phyloP scores from a whole-genome alignment of 2,888 invertebrate species.

The Thymelicus acteon region DNA sequence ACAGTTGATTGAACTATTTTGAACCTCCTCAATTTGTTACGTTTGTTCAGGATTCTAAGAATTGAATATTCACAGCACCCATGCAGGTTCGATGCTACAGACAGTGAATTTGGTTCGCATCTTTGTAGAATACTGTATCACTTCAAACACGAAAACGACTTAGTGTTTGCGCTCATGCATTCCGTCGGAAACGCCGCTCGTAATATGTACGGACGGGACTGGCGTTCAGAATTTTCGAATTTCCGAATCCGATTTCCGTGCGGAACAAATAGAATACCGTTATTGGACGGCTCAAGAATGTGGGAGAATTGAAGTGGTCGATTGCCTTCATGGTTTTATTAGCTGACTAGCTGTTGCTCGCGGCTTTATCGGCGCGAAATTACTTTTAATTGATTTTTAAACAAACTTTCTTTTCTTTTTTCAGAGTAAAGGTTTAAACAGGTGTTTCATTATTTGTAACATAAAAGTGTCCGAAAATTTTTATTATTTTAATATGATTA shows the following conservation, averaged over 20 bases:
- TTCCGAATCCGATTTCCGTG: slow-evolving; percentile 31
- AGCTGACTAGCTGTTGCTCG: neutral
- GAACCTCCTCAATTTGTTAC: no score
- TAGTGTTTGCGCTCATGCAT: slow-evolving; percentile 23
- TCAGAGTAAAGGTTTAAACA: no score
- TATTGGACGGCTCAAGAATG: slow-evolving; percentile 24
- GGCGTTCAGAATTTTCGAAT: slow-evolving; percentile 21
- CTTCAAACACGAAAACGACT: slow-evolving; percentile 8
- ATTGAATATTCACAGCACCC: neutral
- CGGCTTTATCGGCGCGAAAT: no score
- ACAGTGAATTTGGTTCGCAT: neutral
- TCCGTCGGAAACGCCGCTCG: slow-evolving; percentile 11
- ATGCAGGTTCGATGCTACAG: neutral
- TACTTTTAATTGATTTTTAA: no score
- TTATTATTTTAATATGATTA: no score
- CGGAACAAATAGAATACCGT: slow-evolving; percentile 28
- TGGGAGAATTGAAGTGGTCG: slow-evolving; percentile 9
- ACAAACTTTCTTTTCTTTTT: no score
- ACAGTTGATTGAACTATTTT: no score
- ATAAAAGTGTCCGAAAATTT: no score
- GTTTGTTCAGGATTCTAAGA: no score
- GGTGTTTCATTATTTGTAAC: no score
- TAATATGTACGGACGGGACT: slow-evolving; percentile 21
- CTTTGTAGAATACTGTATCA: slow-evolving; percentile 11
- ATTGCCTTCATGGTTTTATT: slow-evolving; percentile 12